These are phyloP conservation scores for Bedellia somnulentella DNA, from an alignment of 2,888 invertebrate species.

Conservation along the genomic window DNA sequence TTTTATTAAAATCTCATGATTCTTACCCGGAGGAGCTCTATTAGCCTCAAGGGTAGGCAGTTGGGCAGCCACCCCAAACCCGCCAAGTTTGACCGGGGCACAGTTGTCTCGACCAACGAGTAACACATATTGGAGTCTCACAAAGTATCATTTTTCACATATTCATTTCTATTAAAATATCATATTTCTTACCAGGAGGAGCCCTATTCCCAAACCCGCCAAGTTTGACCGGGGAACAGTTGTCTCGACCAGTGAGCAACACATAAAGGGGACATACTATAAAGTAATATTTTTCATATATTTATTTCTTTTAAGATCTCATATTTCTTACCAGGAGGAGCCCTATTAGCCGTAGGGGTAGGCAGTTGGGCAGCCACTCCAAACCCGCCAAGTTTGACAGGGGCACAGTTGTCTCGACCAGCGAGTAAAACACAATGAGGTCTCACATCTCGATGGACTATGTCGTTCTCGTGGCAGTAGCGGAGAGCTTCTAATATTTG, in stretches of 20 bases:
- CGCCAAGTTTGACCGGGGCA: conserved; percentile 96
- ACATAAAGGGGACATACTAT: conserved; percentile 97
- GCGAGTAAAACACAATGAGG: conserved; percentile 96
- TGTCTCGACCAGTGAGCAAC: conserved; percentile 92
- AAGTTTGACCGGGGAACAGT: conserved; percentile 96
- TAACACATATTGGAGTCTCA: conserved; percentile 95
- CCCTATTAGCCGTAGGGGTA: conserved; percentile 65
- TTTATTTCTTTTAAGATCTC: not conserved
- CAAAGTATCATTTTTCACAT: too few species aligned
- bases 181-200: conserved; percentile 26
- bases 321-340: conserved; percentile 28
- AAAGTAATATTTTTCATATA: too few species aligned
- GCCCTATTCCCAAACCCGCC: conserved; percentile 83
- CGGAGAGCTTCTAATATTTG: conserved; percentile 95
- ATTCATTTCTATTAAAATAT: not conserved
- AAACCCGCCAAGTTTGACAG: conserved; percentile 96
- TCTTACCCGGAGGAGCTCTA: conserved; percentile 25
- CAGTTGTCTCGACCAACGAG: conserved; percentile 96
- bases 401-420: conserved; percentile 96
- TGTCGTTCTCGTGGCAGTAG: conserved; percentile 98
- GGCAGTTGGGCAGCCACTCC: conserved; percentile 93
- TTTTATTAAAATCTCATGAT: not conserved
- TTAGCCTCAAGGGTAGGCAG: conserved; percentile 66
- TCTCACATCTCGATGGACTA: conserved; percentile 95
- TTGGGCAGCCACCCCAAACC: conserved; percentile 95